A percentile compares a stretch with the other conserved stretches of the same genome.
phyloP scores from a whole-genome alignment of 2,888 invertebrate genomes.

The Falcaria lacertinaria region DNA sequence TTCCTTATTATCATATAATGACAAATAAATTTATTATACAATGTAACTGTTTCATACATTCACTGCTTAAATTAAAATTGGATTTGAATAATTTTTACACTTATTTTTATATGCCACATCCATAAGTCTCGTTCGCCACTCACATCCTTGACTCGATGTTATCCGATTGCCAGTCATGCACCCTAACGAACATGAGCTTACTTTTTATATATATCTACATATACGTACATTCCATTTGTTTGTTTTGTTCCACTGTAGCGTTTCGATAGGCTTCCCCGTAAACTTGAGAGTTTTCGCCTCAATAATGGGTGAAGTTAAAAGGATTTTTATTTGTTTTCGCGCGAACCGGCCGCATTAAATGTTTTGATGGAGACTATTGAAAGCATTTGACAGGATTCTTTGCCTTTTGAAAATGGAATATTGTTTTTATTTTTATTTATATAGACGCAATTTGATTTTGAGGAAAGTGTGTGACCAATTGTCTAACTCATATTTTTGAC shows the following conservation, averaged over 20 bases:
- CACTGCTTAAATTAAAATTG: neutral
- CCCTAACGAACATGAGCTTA: slow-evolving; percentile 66
- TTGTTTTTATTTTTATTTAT: neutral
- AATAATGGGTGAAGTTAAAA: slow-evolving; percentile 24
- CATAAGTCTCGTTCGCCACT: slow-evolving; percentile 15
- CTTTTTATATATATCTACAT: slow-evolving; percentile 41
- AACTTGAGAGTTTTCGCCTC: slow-evolving; percentile 40
- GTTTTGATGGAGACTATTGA: slow-evolving; percentile 1
- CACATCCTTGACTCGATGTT: slow-evolving; percentile 33
- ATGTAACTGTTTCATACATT: too few species aligned
- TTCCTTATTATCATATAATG: too few species aligned
- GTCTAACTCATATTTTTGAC: too few species aligned
- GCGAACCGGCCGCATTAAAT: slow-evolving; percentile 13
- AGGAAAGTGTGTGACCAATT: too few species aligned
- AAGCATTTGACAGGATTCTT: neutral
- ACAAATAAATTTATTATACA: too few species aligned
- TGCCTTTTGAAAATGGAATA: neutral
- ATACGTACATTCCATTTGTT: slow-evolving; percentile 49
- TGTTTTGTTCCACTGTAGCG: slow-evolving; percentile 49
- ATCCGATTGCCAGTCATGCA: slow-evolving; percentile 73
- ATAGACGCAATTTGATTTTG: too few species aligned
- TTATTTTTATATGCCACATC: slow-evolving; percentile 46
- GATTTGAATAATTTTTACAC: neutral
- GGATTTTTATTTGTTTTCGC: slow-evolving; percentile 25
- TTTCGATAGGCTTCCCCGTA: slow-evolving; percentile 56